Evolutionary conservation across 1,140 invertebrate species (phyloP).

Genomic region (Bombus breviceps): DNA sequence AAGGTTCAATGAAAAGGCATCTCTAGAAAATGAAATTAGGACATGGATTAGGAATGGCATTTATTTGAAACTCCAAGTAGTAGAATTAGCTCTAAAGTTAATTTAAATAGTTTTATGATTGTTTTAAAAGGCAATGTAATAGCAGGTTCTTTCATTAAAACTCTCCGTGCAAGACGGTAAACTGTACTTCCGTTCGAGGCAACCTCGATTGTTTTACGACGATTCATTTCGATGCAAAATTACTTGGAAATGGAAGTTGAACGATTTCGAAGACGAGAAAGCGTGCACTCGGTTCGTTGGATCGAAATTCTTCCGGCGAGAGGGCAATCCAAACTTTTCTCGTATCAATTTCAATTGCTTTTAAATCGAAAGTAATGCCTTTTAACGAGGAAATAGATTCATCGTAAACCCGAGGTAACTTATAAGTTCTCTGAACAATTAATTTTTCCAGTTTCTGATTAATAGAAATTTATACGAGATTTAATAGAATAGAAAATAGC

Average conservation of each 20-base stretch:
- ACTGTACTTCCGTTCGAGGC: neutral
- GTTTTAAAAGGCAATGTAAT: neutral
- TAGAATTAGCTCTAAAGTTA: neutral
- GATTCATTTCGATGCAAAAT: neutral
- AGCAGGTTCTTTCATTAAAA: neutral
- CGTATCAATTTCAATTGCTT: neutral
- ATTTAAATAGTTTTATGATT: neutral
- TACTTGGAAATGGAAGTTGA: neutral
- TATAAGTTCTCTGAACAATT: too few relatives aligned
- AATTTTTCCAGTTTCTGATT: too few relatives aligned
- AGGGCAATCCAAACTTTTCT: neutral
- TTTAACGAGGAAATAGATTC: neutral
- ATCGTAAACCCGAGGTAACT: too few relatives aligned
- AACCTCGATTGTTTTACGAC: neutral
- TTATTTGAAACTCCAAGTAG: neutral
- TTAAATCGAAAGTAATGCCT: neutral
- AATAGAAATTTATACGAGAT: neutral
- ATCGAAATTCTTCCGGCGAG: neutral
- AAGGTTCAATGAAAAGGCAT: neutral
- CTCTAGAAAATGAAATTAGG: neutral
- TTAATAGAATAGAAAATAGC: neutral
- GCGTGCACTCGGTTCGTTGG: neutral
- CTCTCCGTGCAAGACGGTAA: neutral
- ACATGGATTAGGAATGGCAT: neutral
- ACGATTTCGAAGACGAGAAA: slow-evolving; percentile 8